A percentile compares a stretch with the other conserved stretches of the same genome.
Conservation (phyloP, 2,113 vertebrate genomes). For the Chaenogobius annularis region DNA sequence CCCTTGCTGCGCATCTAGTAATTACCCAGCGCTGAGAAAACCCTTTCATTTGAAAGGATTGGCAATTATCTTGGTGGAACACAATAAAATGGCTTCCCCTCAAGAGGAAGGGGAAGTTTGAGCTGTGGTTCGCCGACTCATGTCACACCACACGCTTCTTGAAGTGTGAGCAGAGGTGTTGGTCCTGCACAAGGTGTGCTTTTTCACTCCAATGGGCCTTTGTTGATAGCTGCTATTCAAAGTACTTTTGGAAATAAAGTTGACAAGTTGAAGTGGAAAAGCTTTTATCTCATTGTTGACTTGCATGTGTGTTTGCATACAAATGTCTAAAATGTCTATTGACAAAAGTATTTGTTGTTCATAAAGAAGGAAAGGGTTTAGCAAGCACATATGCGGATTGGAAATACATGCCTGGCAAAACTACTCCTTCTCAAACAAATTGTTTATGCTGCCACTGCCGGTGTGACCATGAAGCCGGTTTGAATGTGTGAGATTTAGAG, state of each 20-base stretch:
- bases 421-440: not conserved
- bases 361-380: too few relatives aligned
- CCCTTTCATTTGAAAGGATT: constrained; percentile 78
- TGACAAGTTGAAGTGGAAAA: constrained; percentile 42
- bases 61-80: constrained; percentile 77
- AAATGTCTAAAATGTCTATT: too few relatives aligned
- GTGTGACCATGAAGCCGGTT: constrained; percentile 5
- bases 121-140: constrained; percentile 63
- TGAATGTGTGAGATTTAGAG: constrained; percentile 54
- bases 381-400: too few relatives aligned
- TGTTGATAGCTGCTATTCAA: constrained; percentile 56
- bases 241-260: constrained; percentile 37
- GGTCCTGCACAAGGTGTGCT: constrained; percentile 58
- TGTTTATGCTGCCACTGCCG: not conserved
- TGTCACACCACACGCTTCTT: constrained; percentile 59
- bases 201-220: constrained; percentile 15
- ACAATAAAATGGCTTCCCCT: constrained; percentile 76
- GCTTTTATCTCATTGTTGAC: constrained; percentile 16
- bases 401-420: too few relatives aligned
- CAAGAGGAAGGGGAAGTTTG: constrained; percentile 75
- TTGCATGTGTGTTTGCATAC: not conserved
- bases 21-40: constrained; percentile 75
- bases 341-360: too few relatives aligned
- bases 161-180: constrained; percentile 68
- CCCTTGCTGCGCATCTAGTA: constrained; percentile 75